These are phyloP conservation scores for Eptesicus fuscus DNA, from an alignment of 2,113 vertebrate species.

Conservation along the genomic window DNA sequence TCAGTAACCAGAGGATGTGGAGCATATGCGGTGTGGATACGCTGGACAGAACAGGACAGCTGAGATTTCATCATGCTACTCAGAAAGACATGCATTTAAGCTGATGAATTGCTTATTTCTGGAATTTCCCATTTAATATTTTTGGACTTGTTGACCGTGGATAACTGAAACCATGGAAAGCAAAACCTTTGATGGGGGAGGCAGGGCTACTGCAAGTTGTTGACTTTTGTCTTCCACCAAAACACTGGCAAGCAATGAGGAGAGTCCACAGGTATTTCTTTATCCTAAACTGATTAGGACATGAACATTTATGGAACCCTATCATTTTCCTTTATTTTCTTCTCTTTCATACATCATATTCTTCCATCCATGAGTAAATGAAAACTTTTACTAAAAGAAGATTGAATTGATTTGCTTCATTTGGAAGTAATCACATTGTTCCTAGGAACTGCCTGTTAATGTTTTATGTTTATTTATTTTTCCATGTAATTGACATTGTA, in stretches of 20 bases:
- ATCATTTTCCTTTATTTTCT: not conserved
- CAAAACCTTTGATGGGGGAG: not conserved
- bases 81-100: not conserved
- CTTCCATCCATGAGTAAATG: not conserved
- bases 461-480: not conserved
- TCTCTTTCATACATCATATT: not conserved
- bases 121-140: not conserved
- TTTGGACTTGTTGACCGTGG: not conserved
- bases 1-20: not conserved
- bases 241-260: not conserved
- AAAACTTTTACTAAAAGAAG: not conserved
- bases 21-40: no score
- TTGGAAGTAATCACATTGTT: not conserved
- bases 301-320: not conserved
- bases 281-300: not conserved
- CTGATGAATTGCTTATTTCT: not conserved
- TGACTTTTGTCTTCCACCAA: not conserved
- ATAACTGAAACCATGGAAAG: not conserved
- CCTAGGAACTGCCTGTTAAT: not conserved
- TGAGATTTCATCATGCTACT: not conserved
- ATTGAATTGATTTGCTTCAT: not conserved
- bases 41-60: not conserved
- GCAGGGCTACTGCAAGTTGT: not conserved
- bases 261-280: not conserved
- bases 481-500: not conserved